These are phyloP conservation scores for Anarsia innoxiella DNA, from an alignment of 2,888 invertebrate genomes.

Conservation along the genomic window DNA sequence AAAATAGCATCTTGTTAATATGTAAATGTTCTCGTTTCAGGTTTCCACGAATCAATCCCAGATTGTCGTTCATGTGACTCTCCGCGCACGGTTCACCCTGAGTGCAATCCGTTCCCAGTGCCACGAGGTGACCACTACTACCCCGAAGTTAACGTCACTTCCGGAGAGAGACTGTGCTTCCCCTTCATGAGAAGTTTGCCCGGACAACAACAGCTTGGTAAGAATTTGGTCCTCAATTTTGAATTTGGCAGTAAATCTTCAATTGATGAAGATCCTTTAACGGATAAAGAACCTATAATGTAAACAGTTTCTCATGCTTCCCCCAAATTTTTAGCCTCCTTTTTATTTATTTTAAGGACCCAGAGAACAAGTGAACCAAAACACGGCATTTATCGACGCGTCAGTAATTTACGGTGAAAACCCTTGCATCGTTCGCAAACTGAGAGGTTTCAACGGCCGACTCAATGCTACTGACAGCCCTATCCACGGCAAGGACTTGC, in stretches of 20 bases:
- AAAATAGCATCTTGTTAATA: too few species aligned
- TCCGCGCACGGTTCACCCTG: slow-evolving; percentile 89
- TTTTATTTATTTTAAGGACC: too few species aligned
- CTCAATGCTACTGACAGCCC: slow-evolving; percentile 88
- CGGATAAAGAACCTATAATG: too few species aligned
- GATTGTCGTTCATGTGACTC: slow-evolving; percentile 94
- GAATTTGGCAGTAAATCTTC: too few species aligned
- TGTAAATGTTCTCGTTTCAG: too few species aligned
- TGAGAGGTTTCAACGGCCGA: slow-evolving; percentile 87
- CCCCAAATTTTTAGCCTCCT: too few species aligned
- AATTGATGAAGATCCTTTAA: too few species aligned
- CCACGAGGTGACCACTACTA: slow-evolving; percentile 93
- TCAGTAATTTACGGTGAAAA: slow-evolving; percentile 95
- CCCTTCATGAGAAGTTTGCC: slow-evolving; percentile 96
- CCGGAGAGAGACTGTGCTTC: slow-evolving; percentile 90
- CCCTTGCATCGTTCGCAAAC: slow-evolving; percentile 82
- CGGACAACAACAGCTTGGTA: slow-evolving; percentile 88
- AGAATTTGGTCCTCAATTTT: too few species aligned
- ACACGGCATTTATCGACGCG: slow-evolving; percentile 91
- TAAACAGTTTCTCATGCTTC: too few species aligned
- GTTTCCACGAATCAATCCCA: slow-evolving; percentile 92
- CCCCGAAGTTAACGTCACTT: slow-evolving; percentile 87
- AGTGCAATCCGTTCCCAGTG: slow-evolving; percentile 94
- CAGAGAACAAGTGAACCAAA: slow-evolving; percentile 95
- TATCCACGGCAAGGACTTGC: slow-evolving; percentile 82